Evolutionary conservation across 2,113 vertebrate genomes (phyloP).

Genomic region (Donacobius atricapilla): DNA sequence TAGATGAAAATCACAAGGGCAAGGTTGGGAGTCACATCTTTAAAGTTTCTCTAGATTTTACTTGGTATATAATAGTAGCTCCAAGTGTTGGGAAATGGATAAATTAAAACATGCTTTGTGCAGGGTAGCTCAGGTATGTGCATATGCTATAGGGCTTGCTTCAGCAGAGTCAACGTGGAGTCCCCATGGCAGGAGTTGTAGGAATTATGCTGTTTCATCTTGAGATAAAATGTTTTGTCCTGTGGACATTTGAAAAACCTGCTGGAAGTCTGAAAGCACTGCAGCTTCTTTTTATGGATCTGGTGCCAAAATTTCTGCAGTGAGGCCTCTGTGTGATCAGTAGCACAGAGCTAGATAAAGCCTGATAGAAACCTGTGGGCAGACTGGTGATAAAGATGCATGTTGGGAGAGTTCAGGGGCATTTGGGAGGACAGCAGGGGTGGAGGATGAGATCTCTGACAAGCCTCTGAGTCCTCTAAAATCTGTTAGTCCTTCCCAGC

Average conservation of each 20-base stretch:
- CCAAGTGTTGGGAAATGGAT: background rate
- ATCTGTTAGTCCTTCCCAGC: background rate
- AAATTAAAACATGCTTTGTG: background rate
- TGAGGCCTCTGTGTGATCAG: accelerated
- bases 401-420: background rate
- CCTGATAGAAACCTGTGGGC: background rate
- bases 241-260: background rate
- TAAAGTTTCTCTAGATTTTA: background rate
- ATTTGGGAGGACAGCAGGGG: background rate
- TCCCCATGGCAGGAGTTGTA: background rate
- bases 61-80: background rate
- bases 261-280: background rate
- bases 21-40: background rate
- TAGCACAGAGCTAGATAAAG: background rate
- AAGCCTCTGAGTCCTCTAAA: background rate
- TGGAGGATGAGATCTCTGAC: background rate
- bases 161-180: accelerated
- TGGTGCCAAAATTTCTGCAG: background rate
- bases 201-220: background rate
- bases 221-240: background rate
- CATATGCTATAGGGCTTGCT: background rate
- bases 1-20: background rate
- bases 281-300: background rate
- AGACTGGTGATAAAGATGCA: background rate
- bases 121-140: background rate